These are phyloP conservation scores for Drosophila subpulchrella DNA, from an alignment of 1,140 invertebrate genomes.

Conservation along the genomic window DNA sequence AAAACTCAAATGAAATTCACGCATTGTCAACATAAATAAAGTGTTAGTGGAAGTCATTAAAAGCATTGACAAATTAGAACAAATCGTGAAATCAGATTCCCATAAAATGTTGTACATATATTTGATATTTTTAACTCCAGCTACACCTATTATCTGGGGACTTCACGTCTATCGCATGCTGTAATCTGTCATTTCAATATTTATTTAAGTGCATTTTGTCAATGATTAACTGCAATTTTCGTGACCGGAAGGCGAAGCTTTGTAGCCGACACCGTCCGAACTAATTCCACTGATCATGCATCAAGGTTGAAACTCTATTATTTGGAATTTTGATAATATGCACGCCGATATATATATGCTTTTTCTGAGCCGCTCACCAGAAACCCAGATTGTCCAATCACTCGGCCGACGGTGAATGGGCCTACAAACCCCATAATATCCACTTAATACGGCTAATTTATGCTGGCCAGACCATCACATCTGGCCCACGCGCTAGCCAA, in stretches of 20 bases:
- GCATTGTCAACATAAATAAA: conserved; percentile 39
- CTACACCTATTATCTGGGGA: conserved; percentile 3
- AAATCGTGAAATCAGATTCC: conserved; percentile 12
- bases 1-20: conserved; percentile 35
- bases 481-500: conserved; percentile 36
- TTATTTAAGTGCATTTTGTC: conserved; percentile 44
- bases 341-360: background rate
- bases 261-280: conserved; percentile 63
- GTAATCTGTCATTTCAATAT: conserved; percentile 31
- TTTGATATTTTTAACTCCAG: no score
- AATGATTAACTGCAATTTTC: conserved; percentile 46
- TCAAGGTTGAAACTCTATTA: conserved; percentile 32
- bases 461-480: conserved; percentile 45
- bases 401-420: conserved; percentile 37
- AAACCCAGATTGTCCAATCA: conserved; percentile 48
- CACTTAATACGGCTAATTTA: conserved; percentile 67
- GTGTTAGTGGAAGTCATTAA: conserved; percentile 22
- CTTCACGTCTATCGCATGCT: conserved; percentile 2
- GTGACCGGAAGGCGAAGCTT: conserved; percentile 67
- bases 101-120: conserved; percentile 4
- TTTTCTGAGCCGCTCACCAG: conserved; percentile 14
- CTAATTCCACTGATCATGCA: conserved; percentile 42
- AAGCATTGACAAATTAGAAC: conserved; percentile 41
- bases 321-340: conserved; percentile 29
- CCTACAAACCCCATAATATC: conserved; percentile 52